Evolutionary conservation across 2,888 invertebrate genomes (phyloP).

Genomic region (Crossocerus cetratus): DNA sequence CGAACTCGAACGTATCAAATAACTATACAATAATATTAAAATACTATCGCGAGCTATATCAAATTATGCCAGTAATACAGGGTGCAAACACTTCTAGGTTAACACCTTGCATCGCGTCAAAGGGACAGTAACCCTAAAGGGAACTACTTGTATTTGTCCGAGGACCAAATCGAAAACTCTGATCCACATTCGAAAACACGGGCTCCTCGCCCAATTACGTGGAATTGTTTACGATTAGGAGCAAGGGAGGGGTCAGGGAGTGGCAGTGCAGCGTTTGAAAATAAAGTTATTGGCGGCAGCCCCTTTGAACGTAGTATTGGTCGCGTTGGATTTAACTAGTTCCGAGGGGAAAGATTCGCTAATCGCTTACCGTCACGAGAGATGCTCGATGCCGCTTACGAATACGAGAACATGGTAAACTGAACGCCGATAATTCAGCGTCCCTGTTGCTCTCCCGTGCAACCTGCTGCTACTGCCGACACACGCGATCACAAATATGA

Average conservation of each 20-base stretch:
- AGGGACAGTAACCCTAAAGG: not conserved
- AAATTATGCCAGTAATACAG: too few relatives aligned
- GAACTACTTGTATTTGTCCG: too few relatives aligned
- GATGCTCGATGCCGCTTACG: not conserved
- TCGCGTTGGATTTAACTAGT: not conserved
- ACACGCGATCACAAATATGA: conserved; percentile 15
- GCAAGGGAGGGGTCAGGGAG: conserved; percentile 28
- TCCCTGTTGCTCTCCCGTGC: conserved; percentile 15
- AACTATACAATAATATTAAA: too few relatives aligned
- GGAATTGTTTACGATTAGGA: conserved; percentile 3
- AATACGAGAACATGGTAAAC: not conserved
- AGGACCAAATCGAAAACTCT: too few relatives aligned
- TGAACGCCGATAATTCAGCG: conserved; percentile 17
- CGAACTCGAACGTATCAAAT: too few relatives aligned
- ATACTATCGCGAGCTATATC: too few relatives aligned
- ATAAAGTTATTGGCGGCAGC: not conserved
- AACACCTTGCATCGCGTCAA: too few relatives aligned
- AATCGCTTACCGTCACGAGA: too few relatives aligned
- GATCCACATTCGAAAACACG: too few relatives aligned
- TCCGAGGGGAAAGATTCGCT: too few relatives aligned
- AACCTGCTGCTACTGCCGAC: not conserved
- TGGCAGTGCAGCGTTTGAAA: conserved; percentile 24
- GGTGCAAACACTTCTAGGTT: too few relatives aligned
- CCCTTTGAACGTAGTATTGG: not conserved
- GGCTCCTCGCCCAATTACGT: not conserved